These are phyloP conservation scores for Cyclophora albipunctata DNA, from an alignment of 2,888 invertebrate genomes.

Conservation along the genomic window DNA sequence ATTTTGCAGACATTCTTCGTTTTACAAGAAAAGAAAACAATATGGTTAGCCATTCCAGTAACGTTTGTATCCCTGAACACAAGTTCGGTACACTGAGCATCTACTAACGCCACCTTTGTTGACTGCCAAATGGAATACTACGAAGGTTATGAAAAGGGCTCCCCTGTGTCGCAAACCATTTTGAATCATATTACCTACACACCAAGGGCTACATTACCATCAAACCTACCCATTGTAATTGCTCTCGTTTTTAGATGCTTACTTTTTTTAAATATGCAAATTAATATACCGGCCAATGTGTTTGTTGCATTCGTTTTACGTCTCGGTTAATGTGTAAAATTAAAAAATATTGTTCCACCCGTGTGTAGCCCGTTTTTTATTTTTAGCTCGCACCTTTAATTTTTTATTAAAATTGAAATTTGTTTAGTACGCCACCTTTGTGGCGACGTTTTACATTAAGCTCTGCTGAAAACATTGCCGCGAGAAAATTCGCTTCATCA, in stretches of 20 bases:
- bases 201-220: slow-evolving; percentile 13
- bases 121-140: slow-evolving; percentile 39
- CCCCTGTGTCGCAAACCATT: slow-evolving; percentile 33
- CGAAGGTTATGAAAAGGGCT: slow-evolving; percentile 33
- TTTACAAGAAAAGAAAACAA: too few species aligned
- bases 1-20: too few species aligned
- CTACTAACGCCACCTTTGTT: slow-evolving; percentile 28
- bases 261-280: slow-evolving; percentile 13
- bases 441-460: too few species aligned
- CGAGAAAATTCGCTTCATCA: too few species aligned
- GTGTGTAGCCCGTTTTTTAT: too few species aligned
- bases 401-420: too few species aligned
- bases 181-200: slow-evolving; percentile 31
- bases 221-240: slow-evolving; percentile 7
- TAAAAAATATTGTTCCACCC: too few species aligned
- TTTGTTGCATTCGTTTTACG: too few species aligned
- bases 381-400: too few species aligned
- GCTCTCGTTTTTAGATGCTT: slow-evolving; percentile 3
- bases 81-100: slow-evolving; percentile 19
- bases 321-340: too few species aligned
- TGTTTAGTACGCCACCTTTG: too few species aligned
- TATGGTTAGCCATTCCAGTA: slow-evolving; percentile 9
- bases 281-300: not conserved
- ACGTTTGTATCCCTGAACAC: slow-evolving; percentile 8
- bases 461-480: too few species aligned